A percentile compares a stretch with the other conserved stretches of the same genome.
Conservation (phyloP, 23 tunicate genomes). For the Styela plicata region DNA sequence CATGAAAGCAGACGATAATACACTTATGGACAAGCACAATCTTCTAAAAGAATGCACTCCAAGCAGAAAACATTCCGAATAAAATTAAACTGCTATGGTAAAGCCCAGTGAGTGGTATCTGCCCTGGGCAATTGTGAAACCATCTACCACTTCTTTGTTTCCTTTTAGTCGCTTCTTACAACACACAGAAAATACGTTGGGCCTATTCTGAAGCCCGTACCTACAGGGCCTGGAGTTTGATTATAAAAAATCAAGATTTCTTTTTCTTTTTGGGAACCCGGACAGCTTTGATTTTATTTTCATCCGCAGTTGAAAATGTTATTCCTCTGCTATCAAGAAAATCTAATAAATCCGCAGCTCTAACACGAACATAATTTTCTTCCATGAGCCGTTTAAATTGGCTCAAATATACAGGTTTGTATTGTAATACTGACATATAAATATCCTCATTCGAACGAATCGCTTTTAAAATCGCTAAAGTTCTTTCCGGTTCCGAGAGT, state of each 20-base stretch:
- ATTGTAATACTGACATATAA: background rate
- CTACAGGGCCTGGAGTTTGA: too few species aligned
- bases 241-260: background rate
- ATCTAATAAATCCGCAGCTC: background rate
- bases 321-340: constrained; percentile 22
- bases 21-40: too few species aligned
- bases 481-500: background rate
- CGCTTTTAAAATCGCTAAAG: constrained; percentile 5
- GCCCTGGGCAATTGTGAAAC: too few species aligned
- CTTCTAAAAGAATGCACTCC: too few species aligned
- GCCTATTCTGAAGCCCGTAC: too few species aligned
- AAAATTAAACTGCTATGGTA: too few species aligned
- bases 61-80: too few species aligned
- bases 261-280: background rate
- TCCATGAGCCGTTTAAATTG: constrained; percentile 19
- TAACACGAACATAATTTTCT: background rate
- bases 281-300: constrained; percentile 1
- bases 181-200: too few species aligned
- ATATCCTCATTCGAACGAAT: background rate
- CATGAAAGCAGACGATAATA: too few species aligned
- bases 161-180: too few species aligned
- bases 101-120: too few species aligned
- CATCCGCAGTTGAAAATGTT: constrained; percentile 34
- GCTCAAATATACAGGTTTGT: constrained; percentile 22
- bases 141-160: too few species aligned